A percentile compares a stretch with the other conserved stretches of the same genome.
These are phyloP conservation scores for Acromyrmex charruanus DNA, from an alignment of 1,140 invertebrate species.

Conservation along the genomic window DNA sequence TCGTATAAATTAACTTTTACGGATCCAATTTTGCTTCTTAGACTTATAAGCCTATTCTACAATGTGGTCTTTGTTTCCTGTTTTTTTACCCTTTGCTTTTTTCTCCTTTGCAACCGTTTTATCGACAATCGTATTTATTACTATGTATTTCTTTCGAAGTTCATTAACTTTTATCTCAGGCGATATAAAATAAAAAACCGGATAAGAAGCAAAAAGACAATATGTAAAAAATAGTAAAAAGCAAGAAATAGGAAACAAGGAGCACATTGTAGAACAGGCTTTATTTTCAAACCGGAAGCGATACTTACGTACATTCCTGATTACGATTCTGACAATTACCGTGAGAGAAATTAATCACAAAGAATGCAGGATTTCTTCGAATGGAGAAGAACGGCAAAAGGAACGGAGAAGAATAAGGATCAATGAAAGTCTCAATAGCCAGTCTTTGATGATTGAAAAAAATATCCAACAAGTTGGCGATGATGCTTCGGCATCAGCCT, in stretches of 20 bases:
- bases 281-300: neutral
- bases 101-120: too few species aligned
- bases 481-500: slow-evolving; percentile 63
- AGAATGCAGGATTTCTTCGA: slow-evolving; percentile 23
- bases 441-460: slow-evolving; percentile 83
- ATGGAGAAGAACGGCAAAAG: neutral
- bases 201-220: too few species aligned
- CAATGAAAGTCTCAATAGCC: slow-evolving; percentile 59
- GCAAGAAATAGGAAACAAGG: too few species aligned
- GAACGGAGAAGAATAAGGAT: slow-evolving; percentile 39
- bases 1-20: neutral
- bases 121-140: too few species aligned
- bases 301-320: neutral
- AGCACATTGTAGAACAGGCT: too few species aligned
- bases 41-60: neutral
- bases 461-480: slow-evolving; percentile 76
- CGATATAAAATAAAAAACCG: too few species aligned
- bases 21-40: neutral
- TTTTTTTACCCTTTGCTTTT: too few species aligned
- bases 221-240: too few species aligned
- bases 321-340: slow-evolving; percentile 21
- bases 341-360: neutral
- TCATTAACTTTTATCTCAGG: too few species aligned
- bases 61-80: too few species aligned
- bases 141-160: too few species aligned